Percentiles rank a stretch among this genome's conserved stretches.
Conservation (phyloP, 2,888 invertebrate genomes). For the Pemphredon lugubris region DNA sequence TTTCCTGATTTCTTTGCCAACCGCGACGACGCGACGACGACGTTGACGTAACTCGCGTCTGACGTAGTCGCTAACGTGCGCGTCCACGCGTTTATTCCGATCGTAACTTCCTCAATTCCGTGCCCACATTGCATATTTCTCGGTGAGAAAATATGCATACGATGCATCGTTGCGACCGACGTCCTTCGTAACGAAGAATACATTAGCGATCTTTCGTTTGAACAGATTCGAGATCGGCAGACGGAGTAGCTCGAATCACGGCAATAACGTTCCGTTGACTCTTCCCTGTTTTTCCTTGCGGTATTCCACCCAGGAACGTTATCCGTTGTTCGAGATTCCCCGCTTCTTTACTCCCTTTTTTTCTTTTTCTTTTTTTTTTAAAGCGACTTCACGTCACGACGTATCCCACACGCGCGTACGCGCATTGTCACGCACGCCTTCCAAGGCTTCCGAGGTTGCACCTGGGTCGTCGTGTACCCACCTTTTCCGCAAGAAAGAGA, state of each 20-base stretch:
- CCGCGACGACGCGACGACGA: background rate
- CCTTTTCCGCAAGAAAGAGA: conserved; percentile 74
- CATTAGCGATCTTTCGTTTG: background rate
- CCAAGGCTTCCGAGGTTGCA: conserved; percentile 61
- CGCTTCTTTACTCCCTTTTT: background rate
- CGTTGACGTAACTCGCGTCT: conserved; percentile 25
- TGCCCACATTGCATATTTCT: conserved; percentile 10
- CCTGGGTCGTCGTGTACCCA: conserved; percentile 62
- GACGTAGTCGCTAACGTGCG: background rate
- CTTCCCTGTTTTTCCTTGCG: background rate
- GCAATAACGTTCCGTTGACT: background rate
- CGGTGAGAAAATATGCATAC: conserved; percentile 6
- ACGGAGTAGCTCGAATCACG: no score
- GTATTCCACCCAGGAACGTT: background rate
- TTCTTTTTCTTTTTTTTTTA: conserved; percentile 5
- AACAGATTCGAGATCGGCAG: no score
- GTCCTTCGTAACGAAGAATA: no score
- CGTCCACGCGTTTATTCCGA: conserved; percentile 4
- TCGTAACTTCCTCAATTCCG: conserved; percentile 22
- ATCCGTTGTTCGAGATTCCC: conserved; percentile 22
- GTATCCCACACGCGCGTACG: conserved; percentile 44
- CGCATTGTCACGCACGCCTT: conserved; percentile 66
- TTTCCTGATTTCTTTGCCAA: conserved; percentile 33
- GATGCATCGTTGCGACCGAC: background rate
- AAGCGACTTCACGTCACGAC: conserved; percentile 46